A percentile compares a stretch with the other conserved stretches of the same genome.
phyloP scores from a whole-genome alignment of 1,140 invertebrate genomes.

The Camponotus vicinus region DNA sequence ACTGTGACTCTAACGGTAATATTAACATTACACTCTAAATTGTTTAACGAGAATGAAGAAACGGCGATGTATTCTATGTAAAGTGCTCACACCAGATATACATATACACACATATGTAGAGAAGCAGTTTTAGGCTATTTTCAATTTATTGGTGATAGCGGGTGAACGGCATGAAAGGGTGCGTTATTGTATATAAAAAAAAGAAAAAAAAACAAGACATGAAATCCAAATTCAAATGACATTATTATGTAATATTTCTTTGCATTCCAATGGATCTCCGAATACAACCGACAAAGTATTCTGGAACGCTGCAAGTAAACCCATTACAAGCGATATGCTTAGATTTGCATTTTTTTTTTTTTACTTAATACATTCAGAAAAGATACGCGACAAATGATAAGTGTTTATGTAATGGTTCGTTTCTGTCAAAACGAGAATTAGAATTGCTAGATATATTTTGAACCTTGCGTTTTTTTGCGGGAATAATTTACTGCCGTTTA shows the following conservation, averaged over 20 bases:
- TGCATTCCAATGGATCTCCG: slow-evolving; percentile 79
- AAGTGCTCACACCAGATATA: slow-evolving; percentile 70
- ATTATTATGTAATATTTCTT: slow-evolving; percentile 75
- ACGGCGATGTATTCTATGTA: slow-evolving; percentile 66
- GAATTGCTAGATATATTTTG: not conserved
- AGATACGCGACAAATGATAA: not conserved
- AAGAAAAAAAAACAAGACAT: slow-evolving; percentile 68
- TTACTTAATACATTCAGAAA: not conserved
- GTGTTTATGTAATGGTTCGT: not conserved
- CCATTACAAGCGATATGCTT: not conserved
- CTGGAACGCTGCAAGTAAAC: slow-evolving; percentile 11
- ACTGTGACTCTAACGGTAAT: slow-evolving; percentile 44
- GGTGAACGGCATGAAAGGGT: slow-evolving; percentile 68
- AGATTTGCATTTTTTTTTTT: not conserved
- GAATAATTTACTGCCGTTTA: slow-evolving; percentile 26
- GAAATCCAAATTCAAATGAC: slow-evolving; percentile 80
- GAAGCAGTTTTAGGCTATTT: slow-evolving; percentile 73
- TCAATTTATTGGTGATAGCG: slow-evolving; percentile 66
- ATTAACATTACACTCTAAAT: slow-evolving; percentile 54
- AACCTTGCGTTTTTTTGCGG: not conserved
- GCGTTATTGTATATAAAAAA: slow-evolving; percentile 78
- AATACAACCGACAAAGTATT: slow-evolving; percentile 68
- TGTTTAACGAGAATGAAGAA: slow-evolving; percentile 54
- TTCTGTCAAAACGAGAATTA: not conserved
- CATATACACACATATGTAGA: slow-evolving; percentile 64